Base-by-base conservation (phyloP, 1,140 invertebrate genomes). In the Adoxophyes honmai region DNA sequence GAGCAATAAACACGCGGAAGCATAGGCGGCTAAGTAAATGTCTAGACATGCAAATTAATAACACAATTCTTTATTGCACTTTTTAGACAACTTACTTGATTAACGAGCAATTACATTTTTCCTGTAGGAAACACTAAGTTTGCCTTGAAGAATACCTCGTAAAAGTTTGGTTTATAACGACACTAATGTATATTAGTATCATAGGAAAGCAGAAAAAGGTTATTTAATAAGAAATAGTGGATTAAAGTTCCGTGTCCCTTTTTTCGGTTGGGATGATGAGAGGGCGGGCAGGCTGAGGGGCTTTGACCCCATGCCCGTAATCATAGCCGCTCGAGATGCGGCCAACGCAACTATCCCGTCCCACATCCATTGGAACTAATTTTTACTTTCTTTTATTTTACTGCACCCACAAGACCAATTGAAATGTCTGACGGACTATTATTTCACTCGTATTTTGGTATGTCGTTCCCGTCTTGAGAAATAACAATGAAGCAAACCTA, bases 241-340 rank as follows among this genome's bases (percentile, higher is more conserved):
- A 36, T 34, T 28, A 28, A 28, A 28, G 21, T 28, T 2, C 54
- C 48, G 57, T 54, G 39, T 44, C 34, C 14, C 52, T 15, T 59
- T 35, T 57, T 61, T 38, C 44, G 16, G 21, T 8, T 34, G 55
- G 51, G 42, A 18, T 13, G 57, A 44, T 51, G 38, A 39, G 16
- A 21, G 44, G 55, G 55, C 37, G 57, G 61, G 34, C 21, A 34
- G 52, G 35, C 52, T 44, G 14, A 55, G 60, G 67, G 52, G 59
- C 61, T 65, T 67, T 66, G 64, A 70, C 64, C 68, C 52, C 65
- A 48, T 53, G 57, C 52, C 57, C 64, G 59, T 60, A 66, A 66
- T 70, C 61, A 66, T 54, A 59, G 59, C 51, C 57, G 48, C 53
- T 55, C 57, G 38, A 34, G 37, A 13, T 39, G 59, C 57, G 55